Base-by-base conservation (phyloP, 2,888 invertebrate genomes). In the Steinernema scapterisci region DNA sequence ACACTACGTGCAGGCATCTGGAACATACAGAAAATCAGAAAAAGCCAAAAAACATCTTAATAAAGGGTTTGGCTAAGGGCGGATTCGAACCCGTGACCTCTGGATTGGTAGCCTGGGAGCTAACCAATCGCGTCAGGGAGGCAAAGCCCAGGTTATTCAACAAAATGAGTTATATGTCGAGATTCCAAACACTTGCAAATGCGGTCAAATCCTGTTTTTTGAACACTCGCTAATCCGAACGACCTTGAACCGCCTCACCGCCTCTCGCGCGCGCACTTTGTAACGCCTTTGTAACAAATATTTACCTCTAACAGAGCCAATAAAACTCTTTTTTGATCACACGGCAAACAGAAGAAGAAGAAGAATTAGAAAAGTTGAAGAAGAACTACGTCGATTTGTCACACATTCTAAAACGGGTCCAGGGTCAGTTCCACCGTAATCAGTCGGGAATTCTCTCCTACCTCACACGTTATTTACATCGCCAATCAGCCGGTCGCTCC, bases 401-500 rank as follows among this genome's bases (percentile, higher is more conserved):
- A 38, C 38, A n/a, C 48, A 48, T 48, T 48, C 48, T 48, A 19
- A 48, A 48, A 48, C 48, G 48, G 19, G 19, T 38, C 9, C n/a
- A 9, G 38, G 38, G 38, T 38, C 38, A 38, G 38, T 38, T 38
- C 38, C 9, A 21, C 52, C 23, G 52, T 21, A 52, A 52, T 11
- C 11, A 5, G 5, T 27, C 31, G 27, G 16, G 27, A 31, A 6
- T 54, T 54, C 21, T 23, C 6, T 31, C 63, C 16, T 31, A 63
- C 63, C 63, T 63, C 63, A 31, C 21, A 54, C 63, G 23, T 23
- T 63, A 63, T 63, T 63, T 63, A 63, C 63, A 63, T 54, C 54
- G 54, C n/a, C n/a, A 54, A 54, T 16, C 21, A 21, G 52, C 21
- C 52, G 38, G 52, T 52, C 52, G 52, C 21, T 23, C n/a, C n/a